These are phyloP conservation scores for Pseudoips prasinana DNA, from an alignment of 2,888 invertebrate species.

Conservation along the genomic window DNA sequence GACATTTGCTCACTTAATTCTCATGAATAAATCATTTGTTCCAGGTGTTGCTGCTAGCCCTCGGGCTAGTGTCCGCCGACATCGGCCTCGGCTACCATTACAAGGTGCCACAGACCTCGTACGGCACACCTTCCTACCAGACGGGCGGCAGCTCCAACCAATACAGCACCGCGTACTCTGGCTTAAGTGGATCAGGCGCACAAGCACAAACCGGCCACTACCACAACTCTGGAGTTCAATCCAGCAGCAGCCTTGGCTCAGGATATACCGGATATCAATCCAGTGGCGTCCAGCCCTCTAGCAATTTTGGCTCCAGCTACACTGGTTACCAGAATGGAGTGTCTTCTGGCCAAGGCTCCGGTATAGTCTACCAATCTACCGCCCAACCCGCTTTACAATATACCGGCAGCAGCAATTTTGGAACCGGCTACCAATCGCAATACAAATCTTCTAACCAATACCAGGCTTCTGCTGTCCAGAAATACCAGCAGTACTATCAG, in stretches of 20 bases:
- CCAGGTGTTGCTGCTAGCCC: slow-evolving; percentile 52
- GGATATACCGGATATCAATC: slow-evolving; percentile 5
- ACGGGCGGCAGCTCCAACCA: slow-evolving; percentile 31
- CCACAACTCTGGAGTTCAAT: no score
- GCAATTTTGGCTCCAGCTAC: slow-evolving; percentile 1
- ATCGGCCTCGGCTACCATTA: slow-evolving; percentile 65
- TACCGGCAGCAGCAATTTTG: slow-evolving; percentile 4
- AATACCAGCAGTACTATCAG: slow-evolving; percentile 83
- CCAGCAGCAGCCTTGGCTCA: slow-evolving; percentile 3
- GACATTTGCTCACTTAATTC: no score
- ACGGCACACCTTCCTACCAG: slow-evolving; percentile 61
- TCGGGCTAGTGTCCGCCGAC: slow-evolving; percentile 59
- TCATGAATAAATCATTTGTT: slow-evolving; percentile 33
- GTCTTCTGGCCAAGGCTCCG: slow-evolving; percentile 3
- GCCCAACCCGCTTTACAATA: slow-evolving; percentile 24
- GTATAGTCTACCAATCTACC: slow-evolving; percentile 15
- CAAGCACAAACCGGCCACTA: background rate
- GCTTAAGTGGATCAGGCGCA: slow-evolving; percentile 7
- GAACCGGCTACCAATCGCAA: slow-evolving; percentile 20
- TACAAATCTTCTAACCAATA: slow-evolving; percentile 37
- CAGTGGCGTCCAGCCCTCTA: background rate
- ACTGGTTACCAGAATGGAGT: slow-evolving; percentile 1
- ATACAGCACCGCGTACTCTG: slow-evolving; percentile 33
- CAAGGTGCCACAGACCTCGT: slow-evolving; percentile 65
- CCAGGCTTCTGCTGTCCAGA: slow-evolving; percentile 33